Base-by-base conservation (phyloP, 1,140 invertebrate genomes). In the Drosophila setifemur region DNA sequence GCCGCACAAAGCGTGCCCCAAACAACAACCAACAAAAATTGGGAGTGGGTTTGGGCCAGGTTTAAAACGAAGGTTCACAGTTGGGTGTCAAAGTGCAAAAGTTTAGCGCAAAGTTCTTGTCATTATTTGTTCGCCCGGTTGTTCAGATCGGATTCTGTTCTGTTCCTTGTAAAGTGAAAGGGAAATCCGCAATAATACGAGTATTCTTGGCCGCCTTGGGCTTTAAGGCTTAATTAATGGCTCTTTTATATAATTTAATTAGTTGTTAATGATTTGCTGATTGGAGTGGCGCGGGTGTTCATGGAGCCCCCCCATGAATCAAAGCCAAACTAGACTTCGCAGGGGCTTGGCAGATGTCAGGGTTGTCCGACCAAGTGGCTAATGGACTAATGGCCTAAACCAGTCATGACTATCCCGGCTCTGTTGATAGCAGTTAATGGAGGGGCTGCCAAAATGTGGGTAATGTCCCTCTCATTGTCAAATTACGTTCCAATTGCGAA, bases 241-340 rank as follows among this genome's bases (percentile, higher is more conserved):
- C 74, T 86, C 70, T 63, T 85, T 85, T 79, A 72, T 85, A 86
- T 85, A 85, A 74, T 85, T 85, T 85, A 85, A 85, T 85, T 85
- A 85, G 79, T 85, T 85, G 79, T 85, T 85, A 85, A 85, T 86
- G 79, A 85, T 85, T 85, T 61, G 66, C 81, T 61, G 74, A 86
- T 86, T 85, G 66, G 58, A 68, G 42, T 44, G 39, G 50, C 71
- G 73, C 63, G 72, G 47, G 52, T 58, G 57, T n/a, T n/a, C n/a
- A n/a, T n/a, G 70, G 37, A 49, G 33, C 48, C 50, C 71, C 60
- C 68, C 58, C 69, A 69, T 82, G 68, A 82, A 82, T 78, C 53
- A 85, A 71, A 68, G 78, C 61, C 64, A 73, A 58, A 78, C 74
- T 44, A 72, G 69, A 31, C 42, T 74, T 50, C 31, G 47, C 49